phyloP scores from a whole-genome alignment of 1,140 invertebrate genomes.

The Neocloeon triangulifer region DNA sequence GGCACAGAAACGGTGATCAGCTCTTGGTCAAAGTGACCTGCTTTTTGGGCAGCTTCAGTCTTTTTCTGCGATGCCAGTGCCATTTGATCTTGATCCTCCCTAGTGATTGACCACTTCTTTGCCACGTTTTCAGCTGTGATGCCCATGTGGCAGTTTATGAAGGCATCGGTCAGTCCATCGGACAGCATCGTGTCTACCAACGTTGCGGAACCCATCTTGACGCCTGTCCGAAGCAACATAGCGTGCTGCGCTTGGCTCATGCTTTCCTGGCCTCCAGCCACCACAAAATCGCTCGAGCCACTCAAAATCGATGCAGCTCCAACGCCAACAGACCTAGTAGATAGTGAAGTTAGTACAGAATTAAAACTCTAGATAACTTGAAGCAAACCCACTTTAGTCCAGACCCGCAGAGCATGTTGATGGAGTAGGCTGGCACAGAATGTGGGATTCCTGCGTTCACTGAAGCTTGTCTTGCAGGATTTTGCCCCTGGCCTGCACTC shows the following conservation, averaged over 20 bases:
- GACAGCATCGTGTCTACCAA: slow-evolving; percentile 45
- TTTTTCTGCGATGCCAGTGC: slow-evolving; percentile 48
- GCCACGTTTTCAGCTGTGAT: slow-evolving; percentile 52
- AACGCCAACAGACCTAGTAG: slow-evolving; percentile 34
- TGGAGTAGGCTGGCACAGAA: slow-evolving; percentile 41
- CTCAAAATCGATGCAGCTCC: slow-evolving; percentile 44
- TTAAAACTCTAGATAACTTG: background rate
- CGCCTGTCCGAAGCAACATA: slow-evolving; percentile 33
- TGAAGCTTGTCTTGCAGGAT: slow-evolving; percentile 62
- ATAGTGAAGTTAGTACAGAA: slow-evolving; percentile 4
- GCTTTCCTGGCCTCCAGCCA: slow-evolving; percentile 67
- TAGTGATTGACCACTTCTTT: slow-evolving; percentile 37
- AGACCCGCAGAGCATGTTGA: slow-evolving; percentile 76
- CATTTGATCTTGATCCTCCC: slow-evolving; percentile 54
- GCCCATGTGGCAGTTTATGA: slow-evolving; percentile 62
- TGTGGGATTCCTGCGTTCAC: slow-evolving; percentile 53
- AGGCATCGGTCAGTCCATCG: slow-evolving; percentile 66
- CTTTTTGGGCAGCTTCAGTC: slow-evolving; percentile 33
- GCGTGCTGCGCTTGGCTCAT: slow-evolving; percentile 65
- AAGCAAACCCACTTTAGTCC: slow-evolving; percentile 40
- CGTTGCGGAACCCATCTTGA: slow-evolving; percentile 42
- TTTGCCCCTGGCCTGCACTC: slow-evolving; percentile 55
- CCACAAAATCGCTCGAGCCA: slow-evolving; percentile 43
- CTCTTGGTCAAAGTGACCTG: slow-evolving; percentile 44
- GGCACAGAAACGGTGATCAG: slow-evolving; percentile 35